phyloP scores from a whole-genome alignment of 2,113 vertebrate genomes.

The Sander vitreus region DNA sequence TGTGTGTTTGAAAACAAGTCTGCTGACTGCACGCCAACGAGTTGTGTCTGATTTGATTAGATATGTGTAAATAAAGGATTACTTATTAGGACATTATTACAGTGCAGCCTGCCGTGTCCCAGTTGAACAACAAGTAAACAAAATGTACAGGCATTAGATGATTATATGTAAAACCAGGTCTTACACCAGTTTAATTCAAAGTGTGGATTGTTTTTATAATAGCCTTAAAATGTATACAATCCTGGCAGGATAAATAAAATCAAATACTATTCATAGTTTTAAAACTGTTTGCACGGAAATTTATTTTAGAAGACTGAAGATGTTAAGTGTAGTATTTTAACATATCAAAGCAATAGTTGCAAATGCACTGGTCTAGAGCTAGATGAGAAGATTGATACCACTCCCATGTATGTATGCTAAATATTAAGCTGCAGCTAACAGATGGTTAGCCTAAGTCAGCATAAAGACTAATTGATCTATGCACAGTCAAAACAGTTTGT shows the following conservation, averaged over 20 bases:
- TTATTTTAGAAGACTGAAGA: background rate
- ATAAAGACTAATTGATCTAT: background rate
- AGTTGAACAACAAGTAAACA: background rate
- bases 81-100: background rate
- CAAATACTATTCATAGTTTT: background rate
- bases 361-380: no score
- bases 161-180: background rate
- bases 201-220: background rate
- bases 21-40: background rate
- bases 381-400: no score
- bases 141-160: background rate
- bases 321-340: background rate
- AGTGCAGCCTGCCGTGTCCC: background rate
- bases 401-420: no score
- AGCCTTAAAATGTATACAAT: background rate
- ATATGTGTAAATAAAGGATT: slow-evolving; percentile 9
- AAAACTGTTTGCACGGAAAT: background rate
- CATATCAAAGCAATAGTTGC: no score
- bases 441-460: no score
- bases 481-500: background rate
- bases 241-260: no score
- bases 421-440: no score
- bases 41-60: background rate
- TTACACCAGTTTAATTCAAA: background rate
- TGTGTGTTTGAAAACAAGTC: background rate